Percentiles rank a stretch among this genome's conserved stretches.
Evolutionary conservation across 2,888 invertebrate species (phyloP).

Genomic region (Tenthredo scrophulariae): DNA sequence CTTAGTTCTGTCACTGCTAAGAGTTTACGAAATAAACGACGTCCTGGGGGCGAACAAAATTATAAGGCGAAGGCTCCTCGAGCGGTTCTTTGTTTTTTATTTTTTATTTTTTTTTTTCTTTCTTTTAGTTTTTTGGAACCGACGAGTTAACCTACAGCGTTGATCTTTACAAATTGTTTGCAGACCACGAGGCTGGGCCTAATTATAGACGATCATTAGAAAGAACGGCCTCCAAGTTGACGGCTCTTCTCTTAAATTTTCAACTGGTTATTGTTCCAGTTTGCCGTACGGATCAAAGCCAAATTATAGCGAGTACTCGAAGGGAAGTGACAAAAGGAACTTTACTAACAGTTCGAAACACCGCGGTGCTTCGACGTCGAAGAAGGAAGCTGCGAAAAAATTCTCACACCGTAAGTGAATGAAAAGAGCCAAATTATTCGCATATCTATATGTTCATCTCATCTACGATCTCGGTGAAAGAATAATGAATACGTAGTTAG

Average conservation of each 20-base stretch:
- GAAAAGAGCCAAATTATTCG: background rate
- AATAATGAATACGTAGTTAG: slow-evolving; percentile 9
- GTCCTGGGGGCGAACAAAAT: background rate
- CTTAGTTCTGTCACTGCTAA: background rate
- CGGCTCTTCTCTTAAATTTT: slow-evolving; percentile 20
- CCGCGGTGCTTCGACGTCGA: slow-evolving; percentile 72
- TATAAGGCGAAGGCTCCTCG: background rate
- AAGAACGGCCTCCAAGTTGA: slow-evolving; percentile 18
- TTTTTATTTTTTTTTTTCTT: background rate
- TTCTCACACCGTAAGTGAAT: slow-evolving; percentile 73
- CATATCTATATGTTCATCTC: background rate
- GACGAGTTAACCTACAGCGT: slow-evolving; percentile 9
- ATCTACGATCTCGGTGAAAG: slow-evolving; percentile 13
- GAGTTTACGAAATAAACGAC: background rate
- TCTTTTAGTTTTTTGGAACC: background rate
- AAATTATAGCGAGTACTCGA: slow-evolving; percentile 80
- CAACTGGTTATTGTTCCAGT: slow-evolving; percentile 75
- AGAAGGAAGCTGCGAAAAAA: slow-evolving; percentile 74
- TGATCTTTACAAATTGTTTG: slow-evolving; percentile 22
- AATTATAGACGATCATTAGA: slow-evolving; percentile 42
- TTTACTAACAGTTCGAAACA: slow-evolving; percentile 71
- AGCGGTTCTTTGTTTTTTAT: background rate
- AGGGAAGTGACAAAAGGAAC: slow-evolving; percentile 76
- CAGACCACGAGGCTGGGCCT: background rate
- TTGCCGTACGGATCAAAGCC: slow-evolving; percentile 84